Evolutionary conservation across 2,797 vertebrate genomes (phyloP).

Genomic region (Carapus acus): DNA sequence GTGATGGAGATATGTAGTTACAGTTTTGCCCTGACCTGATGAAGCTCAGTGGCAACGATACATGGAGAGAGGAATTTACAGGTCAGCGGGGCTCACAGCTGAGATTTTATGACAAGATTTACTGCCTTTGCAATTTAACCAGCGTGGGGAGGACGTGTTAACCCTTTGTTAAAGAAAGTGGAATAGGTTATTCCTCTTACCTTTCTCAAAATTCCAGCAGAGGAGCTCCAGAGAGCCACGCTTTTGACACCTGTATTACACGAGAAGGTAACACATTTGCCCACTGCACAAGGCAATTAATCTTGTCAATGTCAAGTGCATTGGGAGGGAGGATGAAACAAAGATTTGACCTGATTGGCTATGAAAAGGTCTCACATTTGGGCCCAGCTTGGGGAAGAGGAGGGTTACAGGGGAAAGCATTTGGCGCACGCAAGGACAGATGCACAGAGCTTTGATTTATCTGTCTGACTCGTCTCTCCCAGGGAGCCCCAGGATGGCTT

Average conservation of each 20-base stretch:
- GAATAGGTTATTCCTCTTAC: slow-evolving; percentile 37
- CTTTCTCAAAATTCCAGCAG: slow-evolving; percentile 32
- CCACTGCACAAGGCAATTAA: slow-evolving; percentile 71
- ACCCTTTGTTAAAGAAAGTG: slow-evolving; percentile 54
- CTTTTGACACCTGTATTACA: slow-evolving; percentile 70
- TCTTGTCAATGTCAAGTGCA: slow-evolving; percentile 74
- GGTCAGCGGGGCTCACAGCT: slow-evolving; percentile 72
- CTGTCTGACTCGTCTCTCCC: slow-evolving; percentile 67
- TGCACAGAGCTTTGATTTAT: slow-evolving; percentile 74
- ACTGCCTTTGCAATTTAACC: slow-evolving; percentile 66
- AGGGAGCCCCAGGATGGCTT: slow-evolving; percentile 50
- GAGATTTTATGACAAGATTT: slow-evolving; percentile 72
- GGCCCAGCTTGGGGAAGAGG: slow-evolving; percentile 57
- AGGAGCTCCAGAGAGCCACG: slow-evolving; percentile 49
- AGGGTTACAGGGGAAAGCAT: slow-evolving; percentile 57
- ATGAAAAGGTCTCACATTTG: slow-evolving; percentile 68
- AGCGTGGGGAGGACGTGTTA: slow-evolving; percentile 54
- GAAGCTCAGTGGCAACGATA: slow-evolving; percentile 52
- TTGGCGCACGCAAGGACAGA: slow-evolving; percentile 69
- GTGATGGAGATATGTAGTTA: slow-evolving; percentile 58
- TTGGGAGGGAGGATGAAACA: slow-evolving; percentile 69
- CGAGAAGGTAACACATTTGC: slow-evolving; percentile 65
- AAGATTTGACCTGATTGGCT: slow-evolving; percentile 74
- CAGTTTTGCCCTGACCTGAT: slow-evolving; percentile 40
- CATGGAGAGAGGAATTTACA: slow-evolving; percentile 63